Evolutionary conservation across 2,888 invertebrate species (phyloP), one percentile per base, ranked within the genome.

Genomic region (Steromphala cineraria): DNA sequence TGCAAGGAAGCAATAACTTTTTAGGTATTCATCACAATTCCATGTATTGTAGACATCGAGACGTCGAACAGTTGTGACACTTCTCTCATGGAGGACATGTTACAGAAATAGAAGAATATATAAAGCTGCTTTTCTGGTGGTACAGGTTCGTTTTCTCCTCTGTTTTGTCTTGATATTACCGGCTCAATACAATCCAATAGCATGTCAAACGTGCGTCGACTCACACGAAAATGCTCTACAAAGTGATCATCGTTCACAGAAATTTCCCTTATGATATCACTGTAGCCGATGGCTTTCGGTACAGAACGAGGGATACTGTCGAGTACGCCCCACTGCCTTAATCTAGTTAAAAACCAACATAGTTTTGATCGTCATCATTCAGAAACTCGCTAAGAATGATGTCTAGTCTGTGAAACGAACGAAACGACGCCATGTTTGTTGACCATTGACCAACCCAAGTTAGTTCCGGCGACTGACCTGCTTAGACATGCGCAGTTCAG

Each of bases 11-110:
- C 19, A 19, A 46, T 75, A 13, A 74, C 74, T n/a, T 36, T 46
- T 17, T 8, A 46, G 3, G 52, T 28, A 21, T 46, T 75, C 17
- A 13, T 21, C n/a, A 46, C 46, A 19, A 75, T 40, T 28, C n/a
- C 46, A 75, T 75, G 75, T 31, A 75, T 46, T 19, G 75, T 75
- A 4, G 75, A 75, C 75, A 46, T 75, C n/a, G 75, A 36, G 31
- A 75, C 52, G 46, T 31, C 46, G 52, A 13, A 75, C 40, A 75
- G 46, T 46, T 46, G 40, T 19, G 46, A 36, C 46, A 75, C 75
- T 31, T 75, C 17, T 31, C 75, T 36, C 75, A 75, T 75, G 75
- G 46, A 75, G n/a, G 17, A 21, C n/a, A 46, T 7, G 46, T 75
- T 75, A 21, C 46, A n/a, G 52, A 75, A 8, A 31, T 75, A 75